phyloP scores from a whole-genome alignment of 2,113 vertebrate species.

The Stictonetta naevosa region DNA sequence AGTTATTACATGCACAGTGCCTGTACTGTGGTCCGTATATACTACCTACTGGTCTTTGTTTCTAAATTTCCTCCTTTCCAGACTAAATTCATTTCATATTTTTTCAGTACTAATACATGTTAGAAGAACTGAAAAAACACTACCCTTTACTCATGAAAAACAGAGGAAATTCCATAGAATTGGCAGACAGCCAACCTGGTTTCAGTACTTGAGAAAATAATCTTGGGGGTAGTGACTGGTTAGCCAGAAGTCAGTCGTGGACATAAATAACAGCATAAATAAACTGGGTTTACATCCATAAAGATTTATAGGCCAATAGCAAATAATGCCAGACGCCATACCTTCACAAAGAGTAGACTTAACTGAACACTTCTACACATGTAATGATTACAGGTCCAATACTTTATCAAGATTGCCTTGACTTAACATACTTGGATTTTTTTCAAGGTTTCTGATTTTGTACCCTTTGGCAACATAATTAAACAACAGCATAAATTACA shows the following conservation, averaged over 20 bases:
- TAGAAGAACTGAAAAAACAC: background rate
- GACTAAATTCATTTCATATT: background rate
- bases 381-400: background rate
- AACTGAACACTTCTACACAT: background rate
- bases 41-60: background rate
- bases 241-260: background rate
- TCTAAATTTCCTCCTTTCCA: background rate
- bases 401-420: background rate
- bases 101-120: background rate
- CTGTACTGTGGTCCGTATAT: background rate
- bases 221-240: background rate
- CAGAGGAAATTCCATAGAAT: background rate
- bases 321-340: background rate
- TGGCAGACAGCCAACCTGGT: background rate
- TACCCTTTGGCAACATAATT: background rate
- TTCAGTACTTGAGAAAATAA: background rate
- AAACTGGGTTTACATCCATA: background rate
- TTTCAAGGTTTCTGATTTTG: background rate
- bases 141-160: background rate
- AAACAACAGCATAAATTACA: slow-evolving; percentile 16
- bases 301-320: background rate
- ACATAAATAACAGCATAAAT: background rate
- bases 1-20: background rate
- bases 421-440: background rate
- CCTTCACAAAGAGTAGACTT: background rate